These are phyloP conservation scores for Beris chalybata DNA, from an alignment of 2,888 invertebrate genomes.

Conservation along the genomic window DNA sequence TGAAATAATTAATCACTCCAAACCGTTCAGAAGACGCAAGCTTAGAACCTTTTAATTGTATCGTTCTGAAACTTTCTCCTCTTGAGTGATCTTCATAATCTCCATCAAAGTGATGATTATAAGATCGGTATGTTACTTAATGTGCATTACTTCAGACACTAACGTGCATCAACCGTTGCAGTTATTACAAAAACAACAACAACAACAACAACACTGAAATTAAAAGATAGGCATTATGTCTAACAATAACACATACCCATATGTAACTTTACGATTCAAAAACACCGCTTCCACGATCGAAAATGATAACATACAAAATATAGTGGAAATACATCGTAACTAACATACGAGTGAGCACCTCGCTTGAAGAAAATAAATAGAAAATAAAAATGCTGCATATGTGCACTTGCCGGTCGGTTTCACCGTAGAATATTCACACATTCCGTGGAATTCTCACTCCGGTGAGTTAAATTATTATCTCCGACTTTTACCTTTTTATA, in stretches of 20 bases:
- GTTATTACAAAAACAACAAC: too few relatives aligned
- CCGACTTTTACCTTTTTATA: conserved; percentile 30
- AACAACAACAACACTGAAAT: too few relatives aligned
- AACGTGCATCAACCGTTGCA: too few relatives aligned
- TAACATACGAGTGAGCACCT: not conserved
- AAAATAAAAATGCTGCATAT: not conserved
- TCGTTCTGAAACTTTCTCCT: conserved; percentile 10
- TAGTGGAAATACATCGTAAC: not conserved
- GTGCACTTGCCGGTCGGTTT: conserved; percentile 30
- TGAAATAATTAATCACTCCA: conserved; percentile 27
- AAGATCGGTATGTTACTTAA: conserved; percentile 22
- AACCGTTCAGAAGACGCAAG: conserved; percentile 5
- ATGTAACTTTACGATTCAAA: not conserved
- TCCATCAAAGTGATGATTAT: conserved; percentile 6
- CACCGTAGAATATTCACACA: conserved; percentile 25
- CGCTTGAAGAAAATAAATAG: conserved; percentile 3
- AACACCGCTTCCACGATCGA: conserved; percentile 3
- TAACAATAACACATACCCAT: too few relatives aligned
- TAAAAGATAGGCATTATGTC: too few relatives aligned
- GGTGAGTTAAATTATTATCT: conserved; percentile 10
- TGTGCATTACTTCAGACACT: not conserved
- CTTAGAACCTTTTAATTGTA: conserved; percentile 19
- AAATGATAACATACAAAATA: conserved; percentile 1
- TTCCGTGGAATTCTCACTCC: conserved; percentile 19
- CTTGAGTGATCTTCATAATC: conserved; percentile 12